Percentiles rank a stretch among this genome's conserved stretches.
phyloP scores from a whole-genome alignment of 1,140 invertebrate genomes.

The Micrasema minimum region DNA sequence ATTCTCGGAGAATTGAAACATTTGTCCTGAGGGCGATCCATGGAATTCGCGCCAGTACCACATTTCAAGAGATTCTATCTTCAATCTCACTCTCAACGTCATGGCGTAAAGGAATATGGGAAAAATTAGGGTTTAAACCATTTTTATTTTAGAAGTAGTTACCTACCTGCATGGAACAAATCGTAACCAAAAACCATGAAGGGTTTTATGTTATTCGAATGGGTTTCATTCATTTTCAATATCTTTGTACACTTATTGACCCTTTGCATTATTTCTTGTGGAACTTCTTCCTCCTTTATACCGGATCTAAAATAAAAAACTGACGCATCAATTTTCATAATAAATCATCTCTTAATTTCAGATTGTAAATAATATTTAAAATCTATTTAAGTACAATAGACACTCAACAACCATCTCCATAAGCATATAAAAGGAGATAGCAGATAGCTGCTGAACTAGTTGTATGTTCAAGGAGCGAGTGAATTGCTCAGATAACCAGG shows the following conservation, averaged over 20 bases:
- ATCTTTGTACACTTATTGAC: conserved; percentile 67
- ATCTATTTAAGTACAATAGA: background rate
- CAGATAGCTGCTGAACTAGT: background rate
- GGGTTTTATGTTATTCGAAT: conserved; percentile 62
- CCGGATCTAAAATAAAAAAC: conserved; percentile 36
- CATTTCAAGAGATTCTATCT: no score
- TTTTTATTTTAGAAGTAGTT: conserved; percentile 1
- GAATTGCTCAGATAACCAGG: background rate
- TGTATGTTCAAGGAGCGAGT: background rate
- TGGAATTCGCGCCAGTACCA: no score
- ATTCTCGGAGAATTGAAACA: no score
- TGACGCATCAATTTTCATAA: background rate
- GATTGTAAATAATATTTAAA: background rate
- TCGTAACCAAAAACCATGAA: conserved; percentile 76
- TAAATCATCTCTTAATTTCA: background rate
- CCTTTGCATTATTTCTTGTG: conserved; percentile 46
- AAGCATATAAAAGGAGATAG: no score
- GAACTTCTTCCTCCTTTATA: conserved; percentile 9
- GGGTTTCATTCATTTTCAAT: conserved; percentile 60
- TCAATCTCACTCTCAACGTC: no score
- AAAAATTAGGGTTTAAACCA: no score
- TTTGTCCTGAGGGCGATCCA: no score
- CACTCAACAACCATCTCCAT: background rate
- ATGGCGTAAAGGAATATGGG: no score
- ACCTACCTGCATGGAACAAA: conserved; percentile 67